Evolutionary conservation across 2,888 invertebrate genomes (phyloP), one percentile per base, ranked within the genome.

Genomic region (Plebejus melissa): DNA sequence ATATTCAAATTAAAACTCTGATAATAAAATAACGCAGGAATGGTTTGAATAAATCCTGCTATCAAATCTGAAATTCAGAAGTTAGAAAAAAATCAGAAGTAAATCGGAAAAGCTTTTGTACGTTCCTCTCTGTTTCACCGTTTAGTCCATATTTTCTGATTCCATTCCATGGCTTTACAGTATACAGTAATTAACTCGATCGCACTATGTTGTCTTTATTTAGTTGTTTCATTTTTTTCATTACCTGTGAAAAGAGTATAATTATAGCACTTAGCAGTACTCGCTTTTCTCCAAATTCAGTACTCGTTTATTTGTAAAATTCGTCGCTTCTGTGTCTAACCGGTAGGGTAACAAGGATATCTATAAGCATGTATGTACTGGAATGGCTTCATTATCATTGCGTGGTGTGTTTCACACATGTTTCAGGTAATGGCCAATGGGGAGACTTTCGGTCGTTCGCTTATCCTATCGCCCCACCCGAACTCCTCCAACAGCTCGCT

Each of bases 361-460:
- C 86, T 88, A 90, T 85, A 85, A 91, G 93, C 93, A 93, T 93
- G 93, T 90, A 86, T 89, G 90, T 91, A 90, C 86, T 87, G 93
- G 93, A 93, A 93, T 93, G 93, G 93, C 93, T 93, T 93, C 92
- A 93, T 89, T 92, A 93, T 93, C 93, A 93, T 93, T 92, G 93
- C 93, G 93, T 93, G 92, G 93, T 93, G 93, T 93, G 93, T 93
- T 91, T 94, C 94, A 92, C 94, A 89, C 94, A 94, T 94, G 94
- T 95, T 95, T 94, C 95, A 95, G 95, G 95, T 95, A 88, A 94
- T 95, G 95, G 95, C 95, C 92, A 94, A 94, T 91, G 94, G 94
- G 90, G 95, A 95, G 94, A 94, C 94, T 93, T 95, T 94, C 94
- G 94, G 94, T 91, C 93, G 94, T 93, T 94, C 94, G 94, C 94